phyloP scores from a whole-genome alignment of 2,888 invertebrate genomes.

The Lomographa bimaculata region DNA sequence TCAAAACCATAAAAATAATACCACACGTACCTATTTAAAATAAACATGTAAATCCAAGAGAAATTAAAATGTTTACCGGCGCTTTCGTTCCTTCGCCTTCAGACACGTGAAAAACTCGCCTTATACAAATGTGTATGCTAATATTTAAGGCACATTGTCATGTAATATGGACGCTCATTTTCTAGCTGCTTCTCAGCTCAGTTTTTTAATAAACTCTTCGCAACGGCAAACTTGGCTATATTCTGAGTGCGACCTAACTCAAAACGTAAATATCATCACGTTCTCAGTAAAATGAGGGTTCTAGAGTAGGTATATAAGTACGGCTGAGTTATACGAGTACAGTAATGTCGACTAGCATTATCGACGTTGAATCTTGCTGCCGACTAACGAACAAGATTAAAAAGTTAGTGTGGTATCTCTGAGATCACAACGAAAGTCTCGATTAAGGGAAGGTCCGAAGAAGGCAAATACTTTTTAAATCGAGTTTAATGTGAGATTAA shows the following conservation, averaged over 20 bases:
- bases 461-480: conserved; percentile 19
- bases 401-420: conserved; percentile 11
- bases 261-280: conserved; percentile 12
- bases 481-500: conserved; percentile 19
- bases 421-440: conserved; percentile 16
- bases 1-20: too few relatives aligned
- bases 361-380: not conserved
- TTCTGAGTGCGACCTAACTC: conserved; percentile 11
- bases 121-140: too few relatives aligned
- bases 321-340: conserved; percentile 1
- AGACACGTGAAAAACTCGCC: too few relatives aligned
- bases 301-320: conserved; percentile 1
- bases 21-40: too few relatives aligned
- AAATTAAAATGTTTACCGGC: too few relatives aligned
- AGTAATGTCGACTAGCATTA: conserved; percentile 2
- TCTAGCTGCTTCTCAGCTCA: conserved; percentile 14
- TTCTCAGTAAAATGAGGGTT: conserved; percentile 2
- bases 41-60: too few relatives aligned
- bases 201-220: conserved; percentile 17
- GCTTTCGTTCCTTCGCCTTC: too few relatives aligned
- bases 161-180: conserved; percentile 12
- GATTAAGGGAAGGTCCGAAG: conserved; percentile 5
- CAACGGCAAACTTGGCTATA: conserved; percentile 10
- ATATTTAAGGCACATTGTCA: too few relatives aligned
- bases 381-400: conserved; percentile 8